These are phyloP conservation scores for Thunnus albacares DNA, from an alignment of 2,797 vertebrate species.

Conservation along the genomic window DNA sequence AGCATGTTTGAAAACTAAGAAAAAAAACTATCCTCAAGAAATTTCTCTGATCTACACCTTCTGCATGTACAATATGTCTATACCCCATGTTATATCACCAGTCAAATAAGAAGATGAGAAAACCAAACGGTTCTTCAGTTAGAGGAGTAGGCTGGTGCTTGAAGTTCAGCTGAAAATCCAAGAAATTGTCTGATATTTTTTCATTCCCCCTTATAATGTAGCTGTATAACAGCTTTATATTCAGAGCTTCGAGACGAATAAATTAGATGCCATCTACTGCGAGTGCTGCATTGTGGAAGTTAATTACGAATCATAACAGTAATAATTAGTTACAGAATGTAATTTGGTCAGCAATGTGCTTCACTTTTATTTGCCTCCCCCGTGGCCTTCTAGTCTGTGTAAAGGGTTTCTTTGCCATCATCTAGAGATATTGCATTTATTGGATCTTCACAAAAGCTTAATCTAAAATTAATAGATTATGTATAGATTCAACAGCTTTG, in stretches of 20 bases:
- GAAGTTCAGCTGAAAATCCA: conserved; percentile 22
- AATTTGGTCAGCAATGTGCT: conserved; percentile 20
- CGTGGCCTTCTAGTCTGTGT: not conserved
- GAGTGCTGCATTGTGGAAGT: conserved; percentile 18
- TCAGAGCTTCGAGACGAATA: not conserved
- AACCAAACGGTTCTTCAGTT: not conserved
- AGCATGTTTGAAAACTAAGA: conserved; percentile 5
- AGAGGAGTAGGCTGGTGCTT: not conserved
- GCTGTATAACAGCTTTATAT: not conserved
- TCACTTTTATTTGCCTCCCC: not conserved
- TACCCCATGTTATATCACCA: not conserved
- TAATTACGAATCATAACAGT: conserved; percentile 31
- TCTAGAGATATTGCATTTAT: not conserved
- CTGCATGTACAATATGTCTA: not conserved
- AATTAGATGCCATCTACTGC: not conserved
- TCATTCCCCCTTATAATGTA: not conserved
- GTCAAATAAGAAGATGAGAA: conserved; percentile 3
- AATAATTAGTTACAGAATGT: conserved; percentile 29
- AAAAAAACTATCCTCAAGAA: not conserved
- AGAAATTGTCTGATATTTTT: conserved; percentile 9
- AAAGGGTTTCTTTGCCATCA: not conserved
- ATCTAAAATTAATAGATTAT: not conserved
- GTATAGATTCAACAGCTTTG: not conserved
- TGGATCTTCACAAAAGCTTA: not conserved
- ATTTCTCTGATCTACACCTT: conserved; percentile 23